phyloP scores from a whole-genome alignment of 2,113 vertebrate genomes.

The Tamias sibiricus region DNA sequence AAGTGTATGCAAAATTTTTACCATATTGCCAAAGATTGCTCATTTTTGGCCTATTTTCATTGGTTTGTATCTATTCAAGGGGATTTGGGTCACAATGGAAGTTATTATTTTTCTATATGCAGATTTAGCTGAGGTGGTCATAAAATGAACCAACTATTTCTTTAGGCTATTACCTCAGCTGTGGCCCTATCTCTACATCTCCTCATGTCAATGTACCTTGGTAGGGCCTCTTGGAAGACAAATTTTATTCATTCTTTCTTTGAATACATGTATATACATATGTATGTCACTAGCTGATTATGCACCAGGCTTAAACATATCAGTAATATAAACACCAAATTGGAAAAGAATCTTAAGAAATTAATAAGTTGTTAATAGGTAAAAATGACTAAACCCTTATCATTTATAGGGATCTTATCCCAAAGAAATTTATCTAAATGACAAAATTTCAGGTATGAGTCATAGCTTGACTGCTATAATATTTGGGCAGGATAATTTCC shows the following conservation, averaged over 20 bases:
- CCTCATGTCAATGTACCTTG: background rate
- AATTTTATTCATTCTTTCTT: slow-evolving; percentile 32
- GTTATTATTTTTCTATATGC: background rate
- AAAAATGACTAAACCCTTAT: background rate
- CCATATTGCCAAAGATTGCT: background rate
- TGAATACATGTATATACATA: background rate
- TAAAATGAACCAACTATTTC: background rate
- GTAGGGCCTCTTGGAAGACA: background rate
- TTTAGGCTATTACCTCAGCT: background rate
- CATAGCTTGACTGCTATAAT: background rate
- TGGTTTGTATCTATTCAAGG: background rate
- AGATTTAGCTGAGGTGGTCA: background rate
- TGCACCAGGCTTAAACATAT: background rate
- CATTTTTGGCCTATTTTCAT: background rate
- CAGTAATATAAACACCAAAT: background rate
- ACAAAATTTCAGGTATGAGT: background rate
- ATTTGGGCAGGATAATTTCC: background rate
- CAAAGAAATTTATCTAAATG: background rate
- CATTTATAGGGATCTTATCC: background rate
- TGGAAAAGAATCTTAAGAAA: background rate
- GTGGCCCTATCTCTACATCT: accelerated
- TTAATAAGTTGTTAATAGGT: background rate
- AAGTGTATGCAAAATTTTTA: background rate
- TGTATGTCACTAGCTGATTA: background rate
- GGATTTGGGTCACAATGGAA: background rate